phyloP scores from a whole-genome alignment of 1,140 invertebrate genomes.

The Diuraphis noxia region DNA sequence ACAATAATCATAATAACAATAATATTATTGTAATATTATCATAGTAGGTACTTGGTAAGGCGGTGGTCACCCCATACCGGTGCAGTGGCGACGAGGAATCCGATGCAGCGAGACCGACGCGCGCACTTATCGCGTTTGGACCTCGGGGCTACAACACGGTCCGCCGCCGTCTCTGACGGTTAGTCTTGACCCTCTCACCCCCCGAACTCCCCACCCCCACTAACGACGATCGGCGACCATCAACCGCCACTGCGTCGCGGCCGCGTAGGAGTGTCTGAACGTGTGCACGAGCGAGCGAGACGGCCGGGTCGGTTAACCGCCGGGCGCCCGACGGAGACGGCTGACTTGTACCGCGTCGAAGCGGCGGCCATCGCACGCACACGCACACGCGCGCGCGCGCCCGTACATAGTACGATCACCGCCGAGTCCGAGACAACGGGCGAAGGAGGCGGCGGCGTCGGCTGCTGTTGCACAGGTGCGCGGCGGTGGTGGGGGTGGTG shows the following conservation, averaged over 20 bases:
- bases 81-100: constrained; percentile 20
- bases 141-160: constrained; percentile 38
- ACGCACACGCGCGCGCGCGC: background rate
- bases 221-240: too few relatives aligned
- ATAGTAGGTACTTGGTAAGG: background rate
- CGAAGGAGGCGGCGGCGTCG: constrained; percentile 7
- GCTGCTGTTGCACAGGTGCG: background rate
- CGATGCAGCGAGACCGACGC: background rate
- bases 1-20: background rate
- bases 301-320: background rate
- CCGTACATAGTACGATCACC: background rate
- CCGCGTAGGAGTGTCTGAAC: constrained; percentile 47
- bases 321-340: constrained; percentile 13
- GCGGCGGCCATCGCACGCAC: constrained; percentile 8
- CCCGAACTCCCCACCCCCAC: too few relatives aligned
- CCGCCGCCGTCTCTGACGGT: background rate
- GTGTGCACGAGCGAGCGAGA: constrained; percentile 34
- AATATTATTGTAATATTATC: background rate
- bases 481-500: constrained; percentile 18
- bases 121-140: background rate
- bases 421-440: constrained; percentile 33
- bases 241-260: background rate
- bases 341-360: background rate
- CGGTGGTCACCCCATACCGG: background rate
- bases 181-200: background rate